Percentiles rank a stretch among this genome's conserved stretches.
Conservation (phyloP, 37 sponge, comb jelly and placozoan genomes). For the Agelas oroides region DNA sequence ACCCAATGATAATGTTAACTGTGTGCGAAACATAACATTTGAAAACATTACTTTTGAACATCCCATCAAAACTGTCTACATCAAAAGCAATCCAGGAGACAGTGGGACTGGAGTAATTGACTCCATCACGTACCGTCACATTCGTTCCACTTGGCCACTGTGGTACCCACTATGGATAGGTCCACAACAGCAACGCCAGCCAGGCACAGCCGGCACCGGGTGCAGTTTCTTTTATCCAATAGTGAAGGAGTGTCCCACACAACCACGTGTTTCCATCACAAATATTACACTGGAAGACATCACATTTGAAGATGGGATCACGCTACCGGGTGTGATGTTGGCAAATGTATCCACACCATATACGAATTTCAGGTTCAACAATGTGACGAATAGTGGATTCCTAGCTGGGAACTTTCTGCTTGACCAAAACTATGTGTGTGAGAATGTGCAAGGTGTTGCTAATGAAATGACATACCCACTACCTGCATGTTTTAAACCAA, state of each 20-base stretch:
- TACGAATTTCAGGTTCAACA: constrained; percentile 5
- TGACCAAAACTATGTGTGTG: constrained; percentile 21
- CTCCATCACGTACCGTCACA: constrained; percentile 33
- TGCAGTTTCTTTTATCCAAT: constrained; percentile 5
- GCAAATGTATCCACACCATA: constrained; percentile 33
- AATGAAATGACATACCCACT: background rate
- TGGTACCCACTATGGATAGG: constrained; percentile 41
- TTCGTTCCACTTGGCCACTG: constrained; percentile 10
- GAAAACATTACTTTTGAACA: constrained; percentile 21
- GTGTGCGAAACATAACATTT: constrained; percentile 22
- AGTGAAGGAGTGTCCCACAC: constrained; percentile 8
- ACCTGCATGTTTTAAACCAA: no score
- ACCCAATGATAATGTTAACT: constrained; percentile 30
- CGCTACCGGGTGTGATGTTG: constrained; percentile 36
- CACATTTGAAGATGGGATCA: constrained; percentile 12
- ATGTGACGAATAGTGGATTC: constrained; percentile 34
- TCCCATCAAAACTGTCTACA: constrained; percentile 47
- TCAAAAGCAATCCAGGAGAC: constrained; percentile 50
- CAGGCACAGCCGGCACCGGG: constrained; percentile 35
- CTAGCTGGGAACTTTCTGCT: constrained; percentile 1
- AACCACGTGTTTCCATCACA: constrained; percentile 34
- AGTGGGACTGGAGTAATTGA: constrained; percentile 39
- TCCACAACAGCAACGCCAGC: constrained; percentile 56
- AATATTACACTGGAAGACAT: constrained; percentile 34
- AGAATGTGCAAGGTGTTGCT: constrained; percentile 28